Conservation (phyloP, 2,797 vertebrate genomes). For the Enteromius paludinosus region DNA sequence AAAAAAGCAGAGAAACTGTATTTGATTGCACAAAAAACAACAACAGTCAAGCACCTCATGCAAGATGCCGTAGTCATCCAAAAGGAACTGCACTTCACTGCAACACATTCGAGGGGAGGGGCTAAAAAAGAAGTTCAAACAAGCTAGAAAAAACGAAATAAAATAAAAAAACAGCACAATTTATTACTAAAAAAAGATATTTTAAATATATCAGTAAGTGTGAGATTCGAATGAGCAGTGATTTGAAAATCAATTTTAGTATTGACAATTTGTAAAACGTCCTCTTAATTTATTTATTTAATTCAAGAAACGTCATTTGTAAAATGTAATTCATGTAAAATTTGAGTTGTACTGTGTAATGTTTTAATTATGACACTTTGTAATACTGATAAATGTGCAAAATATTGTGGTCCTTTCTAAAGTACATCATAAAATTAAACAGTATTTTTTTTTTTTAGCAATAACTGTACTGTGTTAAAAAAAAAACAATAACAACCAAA, state of each 20-base stretch:
- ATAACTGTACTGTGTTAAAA: constrained; percentile 60
- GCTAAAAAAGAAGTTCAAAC: background rate
- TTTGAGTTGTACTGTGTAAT: no score
- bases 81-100: constrained; percentile 65
- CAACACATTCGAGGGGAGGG: constrained; percentile 54
- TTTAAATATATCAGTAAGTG: background rate
- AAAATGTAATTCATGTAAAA: background rate
- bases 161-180: background rate
- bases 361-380: background rate
- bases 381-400: background rate
- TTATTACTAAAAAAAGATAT: background rate
- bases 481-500: constrained; percentile 61
- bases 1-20: constrained; percentile 34
- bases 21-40: constrained; percentile 55
- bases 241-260: background rate
- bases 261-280: background rate
- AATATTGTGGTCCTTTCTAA: background rate
- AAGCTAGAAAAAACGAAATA: background rate
- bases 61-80: constrained; percentile 75
- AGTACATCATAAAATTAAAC: background rate
- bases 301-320: background rate
- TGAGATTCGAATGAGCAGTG: background rate
- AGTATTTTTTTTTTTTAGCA: constrained; percentile 18
- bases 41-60: constrained; percentile 77
- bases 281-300: no score